Evolutionary conservation across 1,140 invertebrate species (phyloP), one percentile per base, ranked within the genome.

Genomic region (Drosophila mojavensis): DNA sequence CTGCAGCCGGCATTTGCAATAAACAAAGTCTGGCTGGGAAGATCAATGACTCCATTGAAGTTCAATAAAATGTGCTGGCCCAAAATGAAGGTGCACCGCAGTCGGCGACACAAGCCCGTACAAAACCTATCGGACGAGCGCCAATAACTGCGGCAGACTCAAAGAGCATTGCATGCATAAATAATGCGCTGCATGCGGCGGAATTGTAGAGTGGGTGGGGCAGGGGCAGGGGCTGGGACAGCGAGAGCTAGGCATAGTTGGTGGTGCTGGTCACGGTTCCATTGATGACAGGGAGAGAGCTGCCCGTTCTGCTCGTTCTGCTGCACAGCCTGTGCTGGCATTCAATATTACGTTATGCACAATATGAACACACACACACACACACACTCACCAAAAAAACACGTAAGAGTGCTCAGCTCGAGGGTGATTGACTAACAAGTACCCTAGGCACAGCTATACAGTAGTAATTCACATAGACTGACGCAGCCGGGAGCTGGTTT

Each of bases 81-180:
- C 41, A n/a, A 76, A 75, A 67, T 54, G 59, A 79, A 89, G 84
- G 79, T 83, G 71, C 55, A 15, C 55, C 36, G 39, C 47, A 62
- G 47, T 41, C 33, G 13, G 68, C 60, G 50, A 71, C 67, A 72
- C 43, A 77, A 48, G n/a, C 17, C 66, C 48, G 20, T 41, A 62
- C 41, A 58, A 65, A 62, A 65, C 63, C 47, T 28, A 66, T 63
- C 74, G 67, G 63, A 62, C 62, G 65, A 67, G 71, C 67, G 70
- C 60, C 83, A 80, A 88, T 89, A 89, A 80, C 80, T 78, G 83
- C 80, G 66, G 84, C 83, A 89, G 83, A 89, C 83, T 88, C 84
- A 88, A 88, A 88, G 83, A 81, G 80, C 84, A 81, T 84, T 89
- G 80, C 82, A 89, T 88, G 83, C 83, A 88, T 88, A 88, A 89